Conservation (phyloP, 1,140 invertebrate species). For the Phenacoccus solenopsis region DNA sequence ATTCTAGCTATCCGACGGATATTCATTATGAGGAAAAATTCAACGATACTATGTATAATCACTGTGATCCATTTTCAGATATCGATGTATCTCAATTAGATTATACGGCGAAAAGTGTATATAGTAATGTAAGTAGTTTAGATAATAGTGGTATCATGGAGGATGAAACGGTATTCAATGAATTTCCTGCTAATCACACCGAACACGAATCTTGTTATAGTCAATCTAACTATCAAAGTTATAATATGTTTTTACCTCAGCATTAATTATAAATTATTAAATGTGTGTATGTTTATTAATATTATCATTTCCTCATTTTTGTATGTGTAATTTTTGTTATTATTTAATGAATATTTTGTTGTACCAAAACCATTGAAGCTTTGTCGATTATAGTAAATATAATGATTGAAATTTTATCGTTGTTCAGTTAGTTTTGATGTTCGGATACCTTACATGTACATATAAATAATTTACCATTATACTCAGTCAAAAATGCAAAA, state of each 20-base stretch:
- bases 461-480: too few species aligned
- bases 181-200: not conserved
- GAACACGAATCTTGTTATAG: not conserved
- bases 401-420: not conserved
- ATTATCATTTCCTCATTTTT: not conserved
- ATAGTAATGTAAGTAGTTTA: not conserved
- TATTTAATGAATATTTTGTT: not conserved
- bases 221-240: constrained; percentile 6
- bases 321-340: not conserved
- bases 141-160: not conserved
- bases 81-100: not conserved
- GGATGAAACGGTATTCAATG: not conserved
- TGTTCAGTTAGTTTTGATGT: too few species aligned
- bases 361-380: not conserved
- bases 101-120: not conserved
- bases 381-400: not conserved
- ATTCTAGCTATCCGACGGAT: not conserved
- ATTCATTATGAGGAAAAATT: not conserved
- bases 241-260: constrained; percentile 10
- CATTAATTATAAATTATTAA: not conserved
- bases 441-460: too few species aligned
- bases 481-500: too few species aligned
- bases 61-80: not conserved
- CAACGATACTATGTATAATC: not conserved
- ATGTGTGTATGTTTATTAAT: too few species aligned